A percentile compares a stretch with the other conserved stretches of the same genome.
phyloP scores from a whole-genome alignment of 2,113 vertebrate genomes.

The Hypomesus transpacificus region DNA sequence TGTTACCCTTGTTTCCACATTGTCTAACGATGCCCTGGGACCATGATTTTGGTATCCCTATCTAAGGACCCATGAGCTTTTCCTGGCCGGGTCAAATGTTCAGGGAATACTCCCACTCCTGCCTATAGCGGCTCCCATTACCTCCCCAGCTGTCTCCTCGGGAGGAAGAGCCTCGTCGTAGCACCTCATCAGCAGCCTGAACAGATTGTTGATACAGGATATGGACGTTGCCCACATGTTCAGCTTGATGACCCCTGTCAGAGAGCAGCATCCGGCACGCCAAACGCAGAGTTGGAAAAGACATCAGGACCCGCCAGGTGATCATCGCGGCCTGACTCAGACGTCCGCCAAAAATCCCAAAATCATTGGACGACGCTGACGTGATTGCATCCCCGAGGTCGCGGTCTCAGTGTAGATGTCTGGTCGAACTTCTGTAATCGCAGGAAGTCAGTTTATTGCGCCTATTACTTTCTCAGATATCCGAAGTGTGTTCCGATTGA shows the following conservation, averaged over 20 bases:
- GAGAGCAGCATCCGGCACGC: constrained; percentile 43
- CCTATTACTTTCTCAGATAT: constrained; percentile 36
- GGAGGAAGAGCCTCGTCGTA: constrained; percentile 42
- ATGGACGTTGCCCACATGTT: constrained; percentile 30
- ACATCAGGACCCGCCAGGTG: constrained; percentile 50
- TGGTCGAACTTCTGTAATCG: constrained; percentile 48
- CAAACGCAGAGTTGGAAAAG: constrained; percentile 50
- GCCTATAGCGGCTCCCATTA: constrained; percentile 29
- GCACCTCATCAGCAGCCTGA: constrained; percentile 47
- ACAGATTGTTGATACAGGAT: constrained; percentile 28
- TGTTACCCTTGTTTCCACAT: too few relatives aligned
- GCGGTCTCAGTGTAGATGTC: constrained; percentile 38
- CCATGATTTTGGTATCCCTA: background rate
- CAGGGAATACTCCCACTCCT: constrained; percentile 1
- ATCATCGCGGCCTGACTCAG: constrained; percentile 32
- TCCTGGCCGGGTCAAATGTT: background rate
- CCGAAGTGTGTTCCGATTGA: constrained; percentile 21
- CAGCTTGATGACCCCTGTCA: constrained; percentile 32
- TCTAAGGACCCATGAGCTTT: background rate
- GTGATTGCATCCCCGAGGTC: constrained; percentile 40
- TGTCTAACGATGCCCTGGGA: too few relatives aligned
- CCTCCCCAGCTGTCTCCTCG: constrained; percentile 20
- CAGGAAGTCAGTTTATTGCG: background rate
- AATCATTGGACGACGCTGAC: constrained; percentile 53
- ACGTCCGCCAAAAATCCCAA: constrained; percentile 51